A percentile compares a stretch with the other conserved stretches of the same genome.
Evolutionary conservation across 2,797 vertebrate genomes (phyloP).

Genomic region (Sebastes goodei): DNA sequence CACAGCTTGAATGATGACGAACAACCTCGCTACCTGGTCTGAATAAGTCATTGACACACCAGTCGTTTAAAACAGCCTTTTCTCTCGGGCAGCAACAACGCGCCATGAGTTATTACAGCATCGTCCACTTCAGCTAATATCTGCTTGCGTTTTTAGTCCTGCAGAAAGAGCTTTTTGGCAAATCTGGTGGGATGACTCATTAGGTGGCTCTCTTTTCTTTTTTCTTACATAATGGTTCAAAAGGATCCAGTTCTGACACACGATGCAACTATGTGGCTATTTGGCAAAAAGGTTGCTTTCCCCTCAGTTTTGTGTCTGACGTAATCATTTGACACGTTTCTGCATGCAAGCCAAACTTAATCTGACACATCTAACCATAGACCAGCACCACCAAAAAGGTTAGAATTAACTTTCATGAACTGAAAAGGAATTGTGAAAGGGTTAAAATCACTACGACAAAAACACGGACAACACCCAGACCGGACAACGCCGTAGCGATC

Average conservation of each 20-base stretch:
- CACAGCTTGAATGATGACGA: constrained; percentile 40
- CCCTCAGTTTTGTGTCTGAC: neutral
- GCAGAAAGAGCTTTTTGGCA: constrained; percentile 24
- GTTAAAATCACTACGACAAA: no score
- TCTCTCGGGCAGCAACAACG: neutral
- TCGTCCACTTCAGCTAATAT: neutral
- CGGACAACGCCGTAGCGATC: no score
- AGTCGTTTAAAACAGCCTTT: neutral
- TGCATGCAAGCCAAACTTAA: neutral
- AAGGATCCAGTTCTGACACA: constrained; percentile 15
- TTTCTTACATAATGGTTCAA: constrained; percentile 18
- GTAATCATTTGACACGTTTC: constrained; percentile 5
- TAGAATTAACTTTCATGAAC: no score
- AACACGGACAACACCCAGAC: no score
- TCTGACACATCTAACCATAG: constrained; percentile 5
- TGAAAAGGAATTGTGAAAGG: no score
- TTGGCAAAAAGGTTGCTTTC: neutral
- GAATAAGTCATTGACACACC: constrained; percentile 17
- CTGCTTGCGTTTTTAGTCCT: neutral
- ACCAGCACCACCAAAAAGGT: no score
- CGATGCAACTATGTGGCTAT: neutral
- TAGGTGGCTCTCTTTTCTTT: neutral
- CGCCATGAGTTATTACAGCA: neutral
- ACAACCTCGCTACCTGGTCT: constrained; percentile 8
- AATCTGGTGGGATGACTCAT: constrained; percentile 39